Evolutionary conservation across 2,888 invertebrate species (phyloP), one percentile per base, ranked within the genome.

Genomic region (Mesorhabditis belari): DNA sequence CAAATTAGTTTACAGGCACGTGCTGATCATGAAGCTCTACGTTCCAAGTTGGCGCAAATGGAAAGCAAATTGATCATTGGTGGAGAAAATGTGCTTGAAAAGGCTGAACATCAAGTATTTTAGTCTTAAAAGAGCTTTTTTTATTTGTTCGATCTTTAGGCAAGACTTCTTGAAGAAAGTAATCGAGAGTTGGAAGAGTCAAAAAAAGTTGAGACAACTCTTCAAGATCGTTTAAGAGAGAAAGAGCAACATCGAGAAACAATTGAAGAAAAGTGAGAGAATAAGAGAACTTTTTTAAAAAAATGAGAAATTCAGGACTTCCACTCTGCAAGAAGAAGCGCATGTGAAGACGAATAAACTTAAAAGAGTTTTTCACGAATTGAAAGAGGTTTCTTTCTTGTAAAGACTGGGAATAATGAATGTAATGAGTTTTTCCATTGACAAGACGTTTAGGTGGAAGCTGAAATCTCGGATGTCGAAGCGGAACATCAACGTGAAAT

Each of bases 51-150:
- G 61, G 87, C 88, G 66, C 89, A 89, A 5, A 86, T 98, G 56
- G 93, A 96, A 82, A 91, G 91, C 70, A 95, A 94, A 83, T 92
- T 98, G 60, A 86, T 98, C 24, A 91, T 96, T 0, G 98, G 98
- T 0, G 98, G 98, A 0, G 96, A 95, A 84, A 98, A 98, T 84
- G 86, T 98, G 5, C 85, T 98, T 66, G 96, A 96, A 82, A 95
- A 95, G 82, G 94, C 94, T 0, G 74, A 75, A 58, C 62, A 67
- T 54, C 71, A 74, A 56, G 72, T 62, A n/a, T n/a, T 19, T 17
- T 26, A 5, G n/a, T 9, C 26, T 24, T 21, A 19, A 66, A 69
- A n/a, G 66, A 71, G n/a, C n/a, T n/a, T n/a, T n/a, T n/a, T 66
- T 60, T 49, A 66, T 65, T 28, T 49, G 44, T 57, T 62, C 23